phyloP scores from a whole-genome alignment of 2,888 invertebrate genomes.

The Calameuta filiformis region DNA sequence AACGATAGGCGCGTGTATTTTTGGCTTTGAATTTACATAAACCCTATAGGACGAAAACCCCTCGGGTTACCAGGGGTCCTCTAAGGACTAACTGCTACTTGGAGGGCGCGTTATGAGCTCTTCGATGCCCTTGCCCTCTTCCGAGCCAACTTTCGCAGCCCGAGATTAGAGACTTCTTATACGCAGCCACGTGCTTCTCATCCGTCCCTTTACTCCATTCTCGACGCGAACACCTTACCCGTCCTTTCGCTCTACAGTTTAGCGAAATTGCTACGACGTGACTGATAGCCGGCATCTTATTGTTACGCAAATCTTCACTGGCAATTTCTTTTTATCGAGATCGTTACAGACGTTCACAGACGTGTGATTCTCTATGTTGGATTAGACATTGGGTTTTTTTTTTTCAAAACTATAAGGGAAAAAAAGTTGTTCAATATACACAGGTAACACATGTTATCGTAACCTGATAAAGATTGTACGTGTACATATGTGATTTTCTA shows the following conservation, averaged over 20 bases:
- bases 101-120: constrained; percentile 40
- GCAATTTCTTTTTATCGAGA: constrained; percentile 27
- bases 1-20: constrained; percentile 14
- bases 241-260: constrained; percentile 6
- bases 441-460: background rate
- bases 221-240: background rate
- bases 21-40: constrained; percentile 21
- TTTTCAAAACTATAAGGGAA: background rate
- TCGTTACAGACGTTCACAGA: constrained; percentile 13
- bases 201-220: constrained; percentile 24
- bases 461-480: no score
- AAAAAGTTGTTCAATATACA: background rate
- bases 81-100: constrained; percentile 42
- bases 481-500: no score
- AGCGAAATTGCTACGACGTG: constrained; percentile 23
- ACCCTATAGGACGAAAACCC: constrained; percentile 11
- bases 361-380: background rate
- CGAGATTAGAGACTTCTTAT: constrained; percentile 49
- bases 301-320: constrained; percentile 27
- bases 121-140: constrained; percentile 29
- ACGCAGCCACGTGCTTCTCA: constrained; percentile 35
- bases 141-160: constrained; percentile 31
- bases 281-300: constrained; percentile 21
- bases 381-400: background rate
- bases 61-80: constrained; percentile 27